Conservation (phyloP, 2,797 vertebrate genomes). For the Cirrhinus mrigala region DNA sequence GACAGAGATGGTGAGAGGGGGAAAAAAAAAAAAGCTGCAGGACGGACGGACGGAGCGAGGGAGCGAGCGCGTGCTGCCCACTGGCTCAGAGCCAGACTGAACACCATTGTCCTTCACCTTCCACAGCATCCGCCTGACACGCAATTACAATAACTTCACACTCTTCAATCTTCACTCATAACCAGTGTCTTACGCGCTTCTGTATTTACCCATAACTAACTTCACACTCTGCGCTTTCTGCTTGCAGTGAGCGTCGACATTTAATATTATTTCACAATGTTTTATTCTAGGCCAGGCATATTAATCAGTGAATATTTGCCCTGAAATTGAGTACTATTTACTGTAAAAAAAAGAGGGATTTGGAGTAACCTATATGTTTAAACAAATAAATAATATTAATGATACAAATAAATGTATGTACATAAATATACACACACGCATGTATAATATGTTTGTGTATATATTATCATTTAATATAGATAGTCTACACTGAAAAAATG, state of each 20-base stretch:
- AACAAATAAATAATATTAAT: background rate
- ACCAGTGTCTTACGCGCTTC: constrained; percentile 15
- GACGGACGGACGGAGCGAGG: constrained; percentile 40
- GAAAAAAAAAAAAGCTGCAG: constrained; percentile 18
- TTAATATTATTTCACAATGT: background rate
- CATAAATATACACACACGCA: too few species aligned
- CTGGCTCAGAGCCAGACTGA: constrained; percentile 77
- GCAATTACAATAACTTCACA: constrained; percentile 77
- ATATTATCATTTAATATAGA: too few species aligned
- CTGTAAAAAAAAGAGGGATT: background rate
- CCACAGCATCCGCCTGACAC: constrained; percentile 72
- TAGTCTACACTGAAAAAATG: too few species aligned
- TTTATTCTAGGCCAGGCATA: background rate
- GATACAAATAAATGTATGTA: too few species aligned
- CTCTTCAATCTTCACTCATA: constrained; percentile 49
- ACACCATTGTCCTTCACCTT: constrained; percentile 78
- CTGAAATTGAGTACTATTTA: background rate
- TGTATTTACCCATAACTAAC: constrained; percentile 17
- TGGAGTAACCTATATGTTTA: background rate
- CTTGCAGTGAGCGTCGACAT: background rate
- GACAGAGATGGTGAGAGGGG: constrained; percentile 39
- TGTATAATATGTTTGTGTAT: too few species aligned
- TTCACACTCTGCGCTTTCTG: background rate
- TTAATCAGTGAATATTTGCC: background rate
- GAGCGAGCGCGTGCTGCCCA: constrained; percentile 63